phyloP scores from a whole-genome alignment of 2,888 invertebrate species.

The Acrobasis suavella region DNA sequence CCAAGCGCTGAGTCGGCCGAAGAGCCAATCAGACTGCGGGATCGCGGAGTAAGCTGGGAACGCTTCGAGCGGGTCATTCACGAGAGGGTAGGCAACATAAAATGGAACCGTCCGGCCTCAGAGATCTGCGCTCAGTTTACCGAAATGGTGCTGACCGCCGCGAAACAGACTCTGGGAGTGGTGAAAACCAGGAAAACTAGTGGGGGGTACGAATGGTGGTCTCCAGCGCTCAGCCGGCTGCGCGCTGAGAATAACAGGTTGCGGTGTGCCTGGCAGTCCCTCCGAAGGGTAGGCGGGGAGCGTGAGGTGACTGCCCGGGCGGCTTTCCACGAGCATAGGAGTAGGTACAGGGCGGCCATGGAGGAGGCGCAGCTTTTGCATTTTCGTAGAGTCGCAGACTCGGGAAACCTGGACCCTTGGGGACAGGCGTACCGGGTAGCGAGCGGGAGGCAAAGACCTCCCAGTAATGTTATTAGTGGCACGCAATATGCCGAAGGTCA shows the following conservation, averaged over 20 bases:
- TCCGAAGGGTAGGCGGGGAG: too few species aligned
- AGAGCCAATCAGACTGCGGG: constrained; percentile 11
- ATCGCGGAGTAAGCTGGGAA: constrained; percentile 12
- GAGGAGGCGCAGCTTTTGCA: too few species aligned
- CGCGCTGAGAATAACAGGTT: not conserved
- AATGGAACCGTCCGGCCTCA: not conserved
- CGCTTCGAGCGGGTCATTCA: constrained; percentile 25
- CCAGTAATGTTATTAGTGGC: constrained; percentile 25
- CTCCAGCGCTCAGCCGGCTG: not conserved
- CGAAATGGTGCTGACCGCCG: constrained; percentile 1
- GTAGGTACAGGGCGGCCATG: not conserved
- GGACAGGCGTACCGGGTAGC: constrained; percentile 7
- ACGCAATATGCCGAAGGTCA: constrained; percentile 26
- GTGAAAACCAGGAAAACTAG: not conserved
- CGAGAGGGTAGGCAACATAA: constrained; percentile 3
- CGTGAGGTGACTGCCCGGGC: constrained; percentile 20
- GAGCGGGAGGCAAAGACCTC: not conserved
- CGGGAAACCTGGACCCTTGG: constrained; percentile 25
- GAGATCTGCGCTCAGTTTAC: constrained; percentile 3
- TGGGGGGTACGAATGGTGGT: constrained; percentile 9
- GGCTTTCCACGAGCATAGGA: constrained; percentile 5
- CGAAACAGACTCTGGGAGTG: constrained; percentile 7
- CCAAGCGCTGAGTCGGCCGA: not conserved
- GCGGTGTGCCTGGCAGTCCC: too few species aligned
- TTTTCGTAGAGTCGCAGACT: not conserved